These are phyloP conservation scores for Limnephilus auricula DNA, from an alignment of 2,888 invertebrate genomes.

Conservation along the genomic window DNA sequence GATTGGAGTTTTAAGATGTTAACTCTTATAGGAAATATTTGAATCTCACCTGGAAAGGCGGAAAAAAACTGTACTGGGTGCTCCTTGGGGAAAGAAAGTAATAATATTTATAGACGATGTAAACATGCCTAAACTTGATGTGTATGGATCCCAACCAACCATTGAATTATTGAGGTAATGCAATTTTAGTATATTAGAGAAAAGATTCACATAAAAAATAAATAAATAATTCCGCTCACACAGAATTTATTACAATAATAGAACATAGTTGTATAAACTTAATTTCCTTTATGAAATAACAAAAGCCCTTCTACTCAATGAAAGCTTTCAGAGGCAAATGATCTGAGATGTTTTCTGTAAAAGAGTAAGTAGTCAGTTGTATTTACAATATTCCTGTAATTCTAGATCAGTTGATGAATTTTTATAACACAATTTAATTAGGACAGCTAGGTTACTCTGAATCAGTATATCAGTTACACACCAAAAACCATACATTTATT, in stretches of 20 bases:
- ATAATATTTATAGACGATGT: constrained; percentile 94
- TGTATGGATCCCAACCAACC: constrained; percentile 94
- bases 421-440: too few relatives aligned
- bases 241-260: neutral
- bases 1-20: neutral
- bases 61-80: constrained; percentile 87
- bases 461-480: too few relatives aligned
- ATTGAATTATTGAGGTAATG: constrained; percentile 89
- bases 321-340: too few relatives aligned
- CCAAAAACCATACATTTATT: too few relatives aligned
- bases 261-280: neutral
- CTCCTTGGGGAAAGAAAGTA: constrained; percentile 89
- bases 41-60: constrained; percentile 91
- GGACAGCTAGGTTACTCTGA: too few relatives aligned
- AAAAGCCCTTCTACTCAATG: too few relatives aligned
- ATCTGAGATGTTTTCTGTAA: too few relatives aligned
- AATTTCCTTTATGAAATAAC: neutral
- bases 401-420: neutral
- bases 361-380: too few relatives aligned
- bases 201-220: too few relatives aligned
- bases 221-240: neutral
- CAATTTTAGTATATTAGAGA: neutral
- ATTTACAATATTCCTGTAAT: too few relatives aligned
- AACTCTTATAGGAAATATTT: constrained; percentile 82
- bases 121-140: constrained; percentile 92